These are phyloP conservation scores for Molothrus ater DNA, from an alignment of 2,797 vertebrate genomes.

Conservation along the genomic window DNA sequence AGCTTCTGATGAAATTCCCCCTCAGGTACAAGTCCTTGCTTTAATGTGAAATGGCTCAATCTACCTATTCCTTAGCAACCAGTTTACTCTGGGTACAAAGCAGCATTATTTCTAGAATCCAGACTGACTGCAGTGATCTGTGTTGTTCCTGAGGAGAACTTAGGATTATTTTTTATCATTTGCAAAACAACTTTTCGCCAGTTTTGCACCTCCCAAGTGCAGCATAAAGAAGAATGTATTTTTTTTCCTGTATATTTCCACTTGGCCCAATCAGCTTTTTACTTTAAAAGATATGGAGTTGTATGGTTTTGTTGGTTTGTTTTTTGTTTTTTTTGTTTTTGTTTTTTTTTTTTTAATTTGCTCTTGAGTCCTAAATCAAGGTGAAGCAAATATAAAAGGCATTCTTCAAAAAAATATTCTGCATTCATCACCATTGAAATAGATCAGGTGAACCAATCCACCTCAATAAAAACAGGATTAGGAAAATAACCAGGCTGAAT, in stretches of 20 bases:
- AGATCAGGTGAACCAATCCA: neutral
- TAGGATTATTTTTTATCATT: neutral
- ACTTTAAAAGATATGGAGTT: neutral
- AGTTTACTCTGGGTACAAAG: neutral
- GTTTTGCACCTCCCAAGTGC: neutral
- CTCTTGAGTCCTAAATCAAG: neutral
- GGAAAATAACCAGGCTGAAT: neutral
- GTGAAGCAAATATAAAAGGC: neutral
- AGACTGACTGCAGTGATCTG: neutral
- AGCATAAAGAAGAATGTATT: neutral
- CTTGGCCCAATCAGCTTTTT: neutral
- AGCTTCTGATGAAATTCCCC: neutral
- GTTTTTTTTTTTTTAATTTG: neutral
- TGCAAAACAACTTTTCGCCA: neutral
- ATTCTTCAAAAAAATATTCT: neutral
- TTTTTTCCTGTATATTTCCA: neutral
- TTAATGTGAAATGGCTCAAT: neutral
- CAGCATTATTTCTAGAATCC: neutral
- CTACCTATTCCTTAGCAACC: slow-evolving; percentile 2
- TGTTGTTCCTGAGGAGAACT: neutral
- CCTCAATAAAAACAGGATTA: slow-evolving; percentile 9
- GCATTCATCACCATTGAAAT: neutral
- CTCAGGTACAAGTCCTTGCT: neutral
- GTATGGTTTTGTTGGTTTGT: neutral
- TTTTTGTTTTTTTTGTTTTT: neutral